Base-by-base conservation (phyloP, 2,113 vertebrate species). In the Nansenia antarctica region DNA sequence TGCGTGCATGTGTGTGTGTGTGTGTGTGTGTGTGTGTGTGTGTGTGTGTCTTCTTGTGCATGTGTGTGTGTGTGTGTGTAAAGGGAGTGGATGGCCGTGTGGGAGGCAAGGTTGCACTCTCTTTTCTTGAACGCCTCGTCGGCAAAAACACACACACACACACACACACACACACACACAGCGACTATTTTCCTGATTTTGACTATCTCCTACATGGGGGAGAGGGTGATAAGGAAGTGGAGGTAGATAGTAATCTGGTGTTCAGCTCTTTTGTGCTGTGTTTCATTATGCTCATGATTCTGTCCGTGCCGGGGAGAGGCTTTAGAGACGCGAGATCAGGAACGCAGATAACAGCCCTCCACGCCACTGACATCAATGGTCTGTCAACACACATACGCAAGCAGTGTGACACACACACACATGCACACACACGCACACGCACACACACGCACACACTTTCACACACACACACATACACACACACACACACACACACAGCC, bases 401-500 rank as follows among this genome's bases (percentile, higher is more conserved):
- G 69, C 45, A 45, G 22, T 49, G 29, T 32, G 15, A 64, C 62
- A 35, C 26, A 47, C 37, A 59, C 37, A 65, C 57, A 26, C 32
- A 30, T 7, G 45, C 15, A 20, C 59, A 18, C 9, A 58, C 42
- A 11, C 72, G 59, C 63, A 57, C 60, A 75, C 47, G 55, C 31
- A 27, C 45, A 82, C 79, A 73, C 76, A 66, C 72, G 49, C 67
- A 78, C 39, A 65, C 55, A 68, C 73, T 67, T 57, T 57, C 26
- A 37, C 15, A 58, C 59, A 12, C 34, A 8, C 39, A 61, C 47
- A 64, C 35, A 72, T 54, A 65, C 65, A 18, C 70, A 55, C 67
- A 65, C 53, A 52, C 42, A 62, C 45, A 59, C 70, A 47, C 27
- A 35, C 64, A 45, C 22, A 62, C 35, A 62, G n/a, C n/a, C n/a